Percentiles rank a stretch among this genome's conserved stretches.
phyloP scores from a whole-genome alignment of 2,797 vertebrate genomes.

The Psittacula derbiana region DNA sequence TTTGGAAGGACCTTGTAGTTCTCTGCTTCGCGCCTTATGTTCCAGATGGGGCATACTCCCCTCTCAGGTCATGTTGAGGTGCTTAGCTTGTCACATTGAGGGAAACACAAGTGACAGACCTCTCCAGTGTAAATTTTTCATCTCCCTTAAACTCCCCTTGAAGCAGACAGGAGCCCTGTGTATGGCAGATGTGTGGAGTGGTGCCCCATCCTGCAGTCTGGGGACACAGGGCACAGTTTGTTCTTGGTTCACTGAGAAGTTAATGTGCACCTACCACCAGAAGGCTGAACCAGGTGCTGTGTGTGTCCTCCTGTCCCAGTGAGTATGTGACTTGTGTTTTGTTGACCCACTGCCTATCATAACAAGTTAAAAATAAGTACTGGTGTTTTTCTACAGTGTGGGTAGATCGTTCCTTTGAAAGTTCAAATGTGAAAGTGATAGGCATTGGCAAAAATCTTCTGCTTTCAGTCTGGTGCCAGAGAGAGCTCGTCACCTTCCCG shows the following conservation, averaged over 20 bases:
- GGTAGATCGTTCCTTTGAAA: slow-evolving; percentile 19
- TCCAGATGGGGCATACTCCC: not conserved
- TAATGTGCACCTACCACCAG: not conserved
- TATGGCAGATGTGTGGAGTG: not conserved
- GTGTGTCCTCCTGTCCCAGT: not conserved
- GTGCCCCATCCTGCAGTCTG: not conserved
- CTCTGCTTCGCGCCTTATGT: rapidly evolving
- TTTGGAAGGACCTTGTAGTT: not conserved
- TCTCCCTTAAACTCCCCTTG: not conserved
- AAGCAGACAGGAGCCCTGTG: not conserved
- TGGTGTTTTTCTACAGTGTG: not conserved
- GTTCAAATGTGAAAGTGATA: slow-evolving; percentile 24
- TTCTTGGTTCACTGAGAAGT: not conserved
- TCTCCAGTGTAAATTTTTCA: not conserved
- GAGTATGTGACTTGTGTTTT: not conserved
- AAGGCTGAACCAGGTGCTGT: not conserved
- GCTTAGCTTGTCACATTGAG: not conserved
- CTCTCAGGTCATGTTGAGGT: not conserved
- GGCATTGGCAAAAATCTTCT: slow-evolving; percentile 17
- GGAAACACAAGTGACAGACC: not conserved
- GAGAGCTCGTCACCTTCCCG: rapidly evolving
- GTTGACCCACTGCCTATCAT: not conserved
- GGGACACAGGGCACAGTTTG: not conserved
- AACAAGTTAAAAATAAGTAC: slow-evolving; percentile 44
- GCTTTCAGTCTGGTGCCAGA: not conserved